These are phyloP conservation scores for Umimayanthus kanabou DNA, from an alignment of 92 coral and sea anemone genomes.

Conservation along the genomic window DNA sequence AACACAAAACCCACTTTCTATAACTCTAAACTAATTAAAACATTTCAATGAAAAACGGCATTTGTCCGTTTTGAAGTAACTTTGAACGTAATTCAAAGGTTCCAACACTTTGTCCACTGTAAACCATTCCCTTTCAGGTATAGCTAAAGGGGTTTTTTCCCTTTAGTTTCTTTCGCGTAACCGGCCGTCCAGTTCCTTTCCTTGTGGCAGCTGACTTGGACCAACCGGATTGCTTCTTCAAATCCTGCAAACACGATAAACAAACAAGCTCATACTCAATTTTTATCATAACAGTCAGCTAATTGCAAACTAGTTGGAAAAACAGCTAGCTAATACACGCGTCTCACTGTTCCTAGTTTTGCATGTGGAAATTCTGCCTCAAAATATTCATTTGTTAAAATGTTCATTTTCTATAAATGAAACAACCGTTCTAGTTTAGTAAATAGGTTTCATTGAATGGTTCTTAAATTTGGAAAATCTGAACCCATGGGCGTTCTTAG, in stretches of 20 bases:
- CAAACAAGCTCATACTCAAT: background rate
- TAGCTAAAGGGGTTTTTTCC: background rate
- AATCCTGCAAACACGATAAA: background rate
- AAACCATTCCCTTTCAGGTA: background rate
- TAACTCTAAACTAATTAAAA: no score
- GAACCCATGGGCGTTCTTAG: no score
- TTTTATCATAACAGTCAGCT: background rate
- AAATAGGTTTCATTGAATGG: no score
- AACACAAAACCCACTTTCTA: background rate
- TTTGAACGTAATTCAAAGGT: background rate
- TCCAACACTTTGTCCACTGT: background rate
- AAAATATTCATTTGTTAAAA: no score
- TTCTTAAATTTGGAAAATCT: no score
- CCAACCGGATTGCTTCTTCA: background rate
- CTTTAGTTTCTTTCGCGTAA: background rate
- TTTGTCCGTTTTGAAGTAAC: background rate
- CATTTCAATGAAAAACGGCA: background rate
- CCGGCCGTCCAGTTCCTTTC: background rate
- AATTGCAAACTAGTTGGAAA: no score
- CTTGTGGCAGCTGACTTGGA: conserved; percentile 19
- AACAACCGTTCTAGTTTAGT: no score
- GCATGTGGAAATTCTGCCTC: no score
- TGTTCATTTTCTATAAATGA: no score
- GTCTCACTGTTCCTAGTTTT: no score
- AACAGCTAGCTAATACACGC: no score